Percentiles rank a stretch among this genome's conserved stretches.
Conservation (phyloP, 2,888 invertebrate species). For the Cerastoderma edule region DNA sequence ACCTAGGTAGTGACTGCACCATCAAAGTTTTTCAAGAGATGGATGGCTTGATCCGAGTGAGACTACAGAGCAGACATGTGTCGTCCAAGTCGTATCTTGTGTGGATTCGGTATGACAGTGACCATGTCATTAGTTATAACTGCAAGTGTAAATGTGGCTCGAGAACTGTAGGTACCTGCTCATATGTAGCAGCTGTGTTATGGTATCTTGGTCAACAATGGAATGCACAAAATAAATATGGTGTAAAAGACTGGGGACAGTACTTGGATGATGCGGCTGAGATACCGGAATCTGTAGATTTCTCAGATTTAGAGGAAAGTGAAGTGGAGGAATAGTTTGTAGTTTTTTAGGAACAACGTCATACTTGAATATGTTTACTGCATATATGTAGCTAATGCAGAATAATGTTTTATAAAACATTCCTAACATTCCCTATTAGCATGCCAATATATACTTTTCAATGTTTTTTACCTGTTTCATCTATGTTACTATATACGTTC, state of each 20-base stretch:
- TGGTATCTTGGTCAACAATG: slow-evolving; percentile 38
- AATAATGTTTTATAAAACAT: too few species aligned
- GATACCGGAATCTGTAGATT: slow-evolving; percentile 24
- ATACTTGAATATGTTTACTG: too few species aligned
- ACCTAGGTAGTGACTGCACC: slow-evolving; percentile 29
- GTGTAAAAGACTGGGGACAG: slow-evolving; percentile 32
- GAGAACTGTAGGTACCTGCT: slow-evolving; percentile 35
- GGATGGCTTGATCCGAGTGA: slow-evolving; percentile 19
- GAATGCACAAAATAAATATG: not conserved
- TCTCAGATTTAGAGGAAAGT: slow-evolving; percentile 18
- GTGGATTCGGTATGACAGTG: slow-evolving; percentile 31
- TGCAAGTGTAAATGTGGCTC: slow-evolving; percentile 45
- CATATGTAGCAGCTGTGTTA: slow-evolving; percentile 34
- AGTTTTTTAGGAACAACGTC: too few species aligned
- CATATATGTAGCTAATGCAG: too few species aligned
- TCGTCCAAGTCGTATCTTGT: slow-evolving; percentile 31
- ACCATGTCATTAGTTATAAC: slow-evolving; percentile 31
- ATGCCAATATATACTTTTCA: too few species aligned
- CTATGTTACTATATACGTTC: too few species aligned
- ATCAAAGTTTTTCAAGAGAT: slow-evolving; percentile 32
- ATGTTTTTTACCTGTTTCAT: too few species aligned
- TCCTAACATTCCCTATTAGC: too few species aligned
- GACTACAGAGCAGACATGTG: slow-evolving; percentile 39
- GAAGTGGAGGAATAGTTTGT: not conserved
- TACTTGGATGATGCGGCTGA: slow-evolving; percentile 24